Evolutionary conservation across 2,797 vertebrate species (phyloP).

Genomic region (Steatocranus sp.): DNA sequence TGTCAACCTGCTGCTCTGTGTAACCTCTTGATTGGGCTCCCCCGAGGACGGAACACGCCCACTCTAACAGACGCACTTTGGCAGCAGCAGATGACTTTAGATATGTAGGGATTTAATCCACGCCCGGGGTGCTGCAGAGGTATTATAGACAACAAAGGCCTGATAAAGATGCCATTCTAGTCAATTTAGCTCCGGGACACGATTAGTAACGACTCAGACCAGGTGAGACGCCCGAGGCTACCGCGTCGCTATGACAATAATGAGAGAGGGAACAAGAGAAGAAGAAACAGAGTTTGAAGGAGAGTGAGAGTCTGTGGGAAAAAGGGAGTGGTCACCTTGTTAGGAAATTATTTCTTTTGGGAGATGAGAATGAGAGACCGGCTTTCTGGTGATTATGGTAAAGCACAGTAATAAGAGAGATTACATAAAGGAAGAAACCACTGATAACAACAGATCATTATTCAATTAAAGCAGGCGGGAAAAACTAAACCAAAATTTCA

Average conservation of each 20-base stretch:
- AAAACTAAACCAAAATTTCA: background rate
- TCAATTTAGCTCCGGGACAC: conserved; percentile 58
- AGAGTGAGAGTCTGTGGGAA: background rate
- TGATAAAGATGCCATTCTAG: conserved; percentile 64
- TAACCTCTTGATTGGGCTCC: conserved; percentile 6
- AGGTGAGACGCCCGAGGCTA: conserved; percentile 59
- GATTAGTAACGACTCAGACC: conserved; percentile 57
- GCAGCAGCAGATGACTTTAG: conserved; percentile 42
- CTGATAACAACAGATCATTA: background rate
- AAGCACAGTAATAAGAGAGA: background rate
- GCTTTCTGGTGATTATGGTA: background rate
- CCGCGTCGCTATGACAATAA: background rate
- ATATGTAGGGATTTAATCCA: conserved; percentile 53
- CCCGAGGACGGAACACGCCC: background rate
- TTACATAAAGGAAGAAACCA: background rate
- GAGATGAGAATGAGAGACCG: background rate
- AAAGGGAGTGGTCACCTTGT: background rate
- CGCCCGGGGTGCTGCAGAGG: conserved; percentile 36
- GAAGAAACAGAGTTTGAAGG: background rate
- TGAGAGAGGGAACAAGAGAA: background rate
- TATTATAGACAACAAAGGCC: conserved; percentile 59
- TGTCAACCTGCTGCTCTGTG: conserved; percentile 19
- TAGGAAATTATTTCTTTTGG: background rate
- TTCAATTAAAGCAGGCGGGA: background rate
- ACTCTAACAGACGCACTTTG: background rate